phyloP scores from a whole-genome alignment of 1,140 invertebrate species.

The Bursaphelenchus mucronatus region DNA sequence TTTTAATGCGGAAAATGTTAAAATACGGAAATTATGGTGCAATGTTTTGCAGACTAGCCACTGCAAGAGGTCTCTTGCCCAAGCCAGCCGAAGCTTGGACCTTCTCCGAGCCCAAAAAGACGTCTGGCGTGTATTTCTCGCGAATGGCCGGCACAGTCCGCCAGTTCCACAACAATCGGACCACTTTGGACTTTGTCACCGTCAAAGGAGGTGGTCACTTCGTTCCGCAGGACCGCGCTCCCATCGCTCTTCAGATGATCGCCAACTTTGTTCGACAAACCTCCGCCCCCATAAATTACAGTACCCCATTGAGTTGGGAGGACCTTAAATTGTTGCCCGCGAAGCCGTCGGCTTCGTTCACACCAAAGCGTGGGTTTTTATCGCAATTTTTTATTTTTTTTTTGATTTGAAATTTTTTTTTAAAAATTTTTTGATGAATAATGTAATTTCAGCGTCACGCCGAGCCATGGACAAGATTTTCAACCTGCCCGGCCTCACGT shows the following conservation, averaged over 20 bases:
- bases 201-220: conserved; percentile 31
- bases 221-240: conserved; percentile 33
- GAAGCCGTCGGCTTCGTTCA: too few relatives aligned
- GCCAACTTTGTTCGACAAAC: conserved; percentile 19
- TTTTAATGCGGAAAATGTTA: too few relatives aligned
- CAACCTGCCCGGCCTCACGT: conserved; percentile 49
- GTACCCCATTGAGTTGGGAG: too few relatives aligned
- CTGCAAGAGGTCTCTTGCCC: too few relatives aligned
- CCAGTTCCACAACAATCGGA: not conserved
- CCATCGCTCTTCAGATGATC: conserved; percentile 40
- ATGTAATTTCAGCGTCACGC: not conserved
- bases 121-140: not conserved
- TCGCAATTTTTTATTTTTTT: too few relatives aligned
- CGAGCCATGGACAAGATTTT: conserved; percentile 26
- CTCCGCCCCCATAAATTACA: too few relatives aligned
- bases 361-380: too few relatives aligned
- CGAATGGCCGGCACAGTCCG: not conserved
- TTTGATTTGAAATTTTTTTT: too few relatives aligned
- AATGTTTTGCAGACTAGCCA: too few relatives aligned
- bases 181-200: conserved; percentile 3
- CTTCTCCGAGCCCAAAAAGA: conserved; percentile 8
- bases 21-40: too few relatives aligned
- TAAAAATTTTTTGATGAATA: too few relatives aligned
- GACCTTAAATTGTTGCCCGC: too few relatives aligned
- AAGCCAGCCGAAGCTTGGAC: not conserved